Evolutionary conservation across 92 coral and sea anemone species (phyloP).

Genomic region (Blastomussa wellsi): DNA sequence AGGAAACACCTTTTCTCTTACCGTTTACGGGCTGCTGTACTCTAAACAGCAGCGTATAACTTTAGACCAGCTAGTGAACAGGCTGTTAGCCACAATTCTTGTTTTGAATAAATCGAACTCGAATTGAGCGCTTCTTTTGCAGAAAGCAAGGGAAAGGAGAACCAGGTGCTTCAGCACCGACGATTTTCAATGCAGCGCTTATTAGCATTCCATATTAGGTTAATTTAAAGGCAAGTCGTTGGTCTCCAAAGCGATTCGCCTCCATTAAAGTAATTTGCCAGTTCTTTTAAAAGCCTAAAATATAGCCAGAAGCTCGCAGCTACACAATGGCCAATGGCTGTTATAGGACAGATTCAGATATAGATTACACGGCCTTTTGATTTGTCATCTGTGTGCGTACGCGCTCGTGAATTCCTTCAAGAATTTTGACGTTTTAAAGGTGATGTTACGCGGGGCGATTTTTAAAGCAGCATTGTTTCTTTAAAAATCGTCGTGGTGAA

Average conservation of each 20-base stretch:
- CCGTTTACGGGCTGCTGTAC: background rate
- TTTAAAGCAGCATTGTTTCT: too few relatives aligned
- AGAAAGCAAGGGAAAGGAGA: background rate
- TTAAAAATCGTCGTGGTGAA: too few relatives aligned
- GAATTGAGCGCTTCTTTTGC: background rate
- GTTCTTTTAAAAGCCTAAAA: background rate
- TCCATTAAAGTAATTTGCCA: conserved; percentile 7
- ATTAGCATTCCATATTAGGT: background rate
- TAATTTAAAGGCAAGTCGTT: background rate
- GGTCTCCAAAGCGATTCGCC: background rate
- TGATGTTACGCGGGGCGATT: too few relatives aligned
- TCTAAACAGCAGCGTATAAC: background rate
- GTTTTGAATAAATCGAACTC: background rate
- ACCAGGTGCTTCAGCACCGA: background rate
- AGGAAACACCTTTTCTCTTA: background rate
- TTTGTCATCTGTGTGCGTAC: too few relatives aligned
- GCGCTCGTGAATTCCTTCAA: too few relatives aligned
- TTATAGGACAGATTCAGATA: background rate
- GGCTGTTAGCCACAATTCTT: background rate
- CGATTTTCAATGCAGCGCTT: background rate
- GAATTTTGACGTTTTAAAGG: too few relatives aligned
- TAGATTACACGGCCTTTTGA: too few relatives aligned
- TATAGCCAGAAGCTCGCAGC: background rate
- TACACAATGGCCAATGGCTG: background rate
- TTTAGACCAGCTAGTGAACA: background rate